Evolutionary conservation across 37 sponge, comb jelly and placozoan genomes (phyloP).

Genomic region (Eunapius fragilis): DNA sequence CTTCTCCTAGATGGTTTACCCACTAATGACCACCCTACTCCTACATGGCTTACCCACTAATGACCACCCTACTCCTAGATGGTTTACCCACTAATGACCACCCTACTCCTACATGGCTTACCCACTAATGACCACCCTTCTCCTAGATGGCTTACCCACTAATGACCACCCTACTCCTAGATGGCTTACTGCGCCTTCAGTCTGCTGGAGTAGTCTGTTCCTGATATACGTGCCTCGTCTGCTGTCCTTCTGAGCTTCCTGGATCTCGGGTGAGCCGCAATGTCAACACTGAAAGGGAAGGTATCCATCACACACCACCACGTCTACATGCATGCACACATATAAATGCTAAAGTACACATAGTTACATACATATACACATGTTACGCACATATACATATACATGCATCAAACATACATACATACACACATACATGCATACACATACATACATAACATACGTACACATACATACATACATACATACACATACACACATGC

Average conservation of each 20-base stretch:
- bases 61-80: too few relatives aligned
- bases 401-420: background rate
- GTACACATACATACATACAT: background rate
- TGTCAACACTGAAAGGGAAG: conserved; percentile 57
- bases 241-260: conserved; percentile 51
- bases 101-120: too few relatives aligned
- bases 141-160: background rate
- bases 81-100: too few relatives aligned
- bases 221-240: conserved; percentile 54
- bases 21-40: too few relatives aligned
- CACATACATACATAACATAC: background rate
- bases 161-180: too few relatives aligned
- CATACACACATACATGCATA: background rate
- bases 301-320: background rate
- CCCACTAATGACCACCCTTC: too few relatives aligned
- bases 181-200: conserved; percentile 75
- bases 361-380: background rate
- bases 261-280: conserved; percentile 29
- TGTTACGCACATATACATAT: background rate
- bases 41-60: too few relatives aligned
- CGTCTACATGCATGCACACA: background rate
- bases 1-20: too few relatives aligned
- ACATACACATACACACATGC: too few relatives aligned
- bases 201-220: conserved; percentile 39
- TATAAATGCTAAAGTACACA: background rate